phyloP scores from a whole-genome alignment of 2,797 vertebrate species.

The Macroramphosus scolopax region DNA sequence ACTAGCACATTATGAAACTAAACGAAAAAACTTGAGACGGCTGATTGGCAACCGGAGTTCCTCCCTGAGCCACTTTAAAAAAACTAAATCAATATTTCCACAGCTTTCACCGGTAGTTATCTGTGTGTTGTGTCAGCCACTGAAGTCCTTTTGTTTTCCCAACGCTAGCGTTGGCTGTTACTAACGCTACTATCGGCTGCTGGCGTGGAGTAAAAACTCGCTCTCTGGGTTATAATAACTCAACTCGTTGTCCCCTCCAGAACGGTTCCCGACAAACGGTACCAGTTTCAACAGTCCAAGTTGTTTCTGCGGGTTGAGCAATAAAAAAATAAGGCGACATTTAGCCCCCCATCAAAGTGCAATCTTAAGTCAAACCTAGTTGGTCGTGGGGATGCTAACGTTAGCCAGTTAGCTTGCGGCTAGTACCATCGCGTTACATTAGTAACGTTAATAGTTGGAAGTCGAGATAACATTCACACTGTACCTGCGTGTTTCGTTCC shows the following conservation, averaged over 20 bases:
- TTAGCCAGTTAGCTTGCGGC: conserved; percentile 73
- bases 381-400: conserved; percentile 60
- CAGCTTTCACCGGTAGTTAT: no score
- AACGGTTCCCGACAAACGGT: not conserved
- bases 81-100: no score
- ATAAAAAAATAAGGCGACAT: no score
- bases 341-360: no score
- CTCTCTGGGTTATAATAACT: conserved; percentile 21
- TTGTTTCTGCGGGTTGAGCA: not conserved
- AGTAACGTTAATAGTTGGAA: conserved; percentile 74
- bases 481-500: conserved; percentile 59
- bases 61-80: no score
- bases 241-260: no score
- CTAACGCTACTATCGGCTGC: conserved; percentile 13
- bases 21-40: no score
- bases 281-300: not conserved
- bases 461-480: conserved; percentile 62
- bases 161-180: conserved; percentile 36
- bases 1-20: no score
- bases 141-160: conserved; percentile 64
- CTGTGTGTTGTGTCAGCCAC: conserved; percentile 42
- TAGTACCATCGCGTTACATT: conserved; percentile 63
- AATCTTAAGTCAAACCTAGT: no score
- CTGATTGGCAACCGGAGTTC: no score
- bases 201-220: conserved; percentile 26